Evolutionary conservation across 2,113 vertebrate genomes (phyloP), one percentile per base, ranked within the genome.

Genomic region (Climacteris rufus): DNA sequence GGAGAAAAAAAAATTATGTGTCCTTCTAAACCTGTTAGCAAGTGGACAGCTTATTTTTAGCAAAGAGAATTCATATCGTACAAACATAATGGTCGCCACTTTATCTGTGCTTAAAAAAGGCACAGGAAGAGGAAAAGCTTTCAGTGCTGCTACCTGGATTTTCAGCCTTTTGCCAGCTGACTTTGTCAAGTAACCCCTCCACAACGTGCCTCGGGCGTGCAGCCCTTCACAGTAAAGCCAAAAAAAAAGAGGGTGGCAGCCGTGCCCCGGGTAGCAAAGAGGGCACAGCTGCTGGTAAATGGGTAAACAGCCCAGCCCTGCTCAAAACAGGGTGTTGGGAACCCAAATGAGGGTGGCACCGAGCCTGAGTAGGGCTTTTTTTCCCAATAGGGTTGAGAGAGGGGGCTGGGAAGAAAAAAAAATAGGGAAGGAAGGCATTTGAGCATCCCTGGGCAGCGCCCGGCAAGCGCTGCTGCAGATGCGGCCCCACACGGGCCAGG

Each of bases 101-200:
- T 93, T 40, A 61, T 83, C 94, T 81, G 90, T 95, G 93, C 96
- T 94, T 83, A 0, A n/a, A 57, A 80, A 93, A 94, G 94, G 92
- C 86, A 93, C 82, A 84, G 87, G 89, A 33, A 78, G 81, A 84
- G 76, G 88, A 59, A 90, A 92, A 93, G 88, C 87, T 89, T 96
- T 95, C 94, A 97, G 95, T 97, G 95, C 89, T 91, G 96, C 95
- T 94, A 95, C 87, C 88, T 93, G 87, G 83, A 54, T 81, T 90
- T 83, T 86, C 92, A 93, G 89, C 88, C 45, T 96, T 81, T 87
- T 25, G 30, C 81, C 88, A 93, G 95, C 94, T 95, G 80, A 93
- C 28, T 89, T 92, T 71, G 83, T 94, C 96, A 93, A 94, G 96
- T 95, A 90, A 95, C 89, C 95, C 87, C 37, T 4, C 90, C 44